phyloP scores from a whole-genome alignment of 2,113 vertebrate genomes.

The Anser cygnoides region DNA sequence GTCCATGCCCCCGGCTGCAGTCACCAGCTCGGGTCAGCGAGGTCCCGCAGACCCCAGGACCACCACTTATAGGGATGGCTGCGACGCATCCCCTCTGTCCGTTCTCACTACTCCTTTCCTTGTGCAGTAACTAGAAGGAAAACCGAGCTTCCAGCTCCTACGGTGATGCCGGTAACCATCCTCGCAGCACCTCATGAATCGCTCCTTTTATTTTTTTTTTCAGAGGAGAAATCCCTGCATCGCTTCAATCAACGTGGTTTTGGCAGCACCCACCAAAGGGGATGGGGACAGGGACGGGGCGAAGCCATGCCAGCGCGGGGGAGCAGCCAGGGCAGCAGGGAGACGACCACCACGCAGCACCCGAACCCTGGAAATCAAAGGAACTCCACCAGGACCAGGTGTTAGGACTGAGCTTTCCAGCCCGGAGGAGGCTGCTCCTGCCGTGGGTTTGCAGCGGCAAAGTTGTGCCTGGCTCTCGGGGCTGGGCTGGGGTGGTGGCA shows the following conservation, averaged over 20 bases:
- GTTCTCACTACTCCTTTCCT: not conserved
- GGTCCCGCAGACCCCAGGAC: not conserved
- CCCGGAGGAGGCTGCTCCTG: not conserved
- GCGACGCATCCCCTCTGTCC: not conserved
- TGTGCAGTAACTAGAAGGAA: not conserved
- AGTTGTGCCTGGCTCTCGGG: fast-evolving
- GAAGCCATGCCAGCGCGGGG: fast-evolving
- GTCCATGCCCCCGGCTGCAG: not conserved
- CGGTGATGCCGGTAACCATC: not conserved
- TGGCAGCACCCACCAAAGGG: fast-evolving
- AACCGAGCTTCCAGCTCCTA: not conserved
- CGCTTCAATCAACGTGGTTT: fast-evolving
- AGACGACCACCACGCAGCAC: fast-evolving
- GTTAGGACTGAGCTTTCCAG: fast-evolving
- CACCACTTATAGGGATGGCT: not conserved
- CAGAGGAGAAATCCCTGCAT: not conserved
- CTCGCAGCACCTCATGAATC: not conserved
- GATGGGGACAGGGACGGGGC: fast-evolving
- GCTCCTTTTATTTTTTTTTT: not conserved
- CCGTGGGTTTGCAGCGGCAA: fast-evolving
- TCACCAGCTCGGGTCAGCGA: not conserved
- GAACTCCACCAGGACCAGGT: not conserved
- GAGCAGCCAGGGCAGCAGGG: not conserved
- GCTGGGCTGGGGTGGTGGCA: not conserved
- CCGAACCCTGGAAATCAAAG: fast-evolving